Evolutionary conservation across 1,140 invertebrate species (phyloP), one percentile per base, ranked within the genome.

Genomic region (Hylaeus volcanicus): DNA sequence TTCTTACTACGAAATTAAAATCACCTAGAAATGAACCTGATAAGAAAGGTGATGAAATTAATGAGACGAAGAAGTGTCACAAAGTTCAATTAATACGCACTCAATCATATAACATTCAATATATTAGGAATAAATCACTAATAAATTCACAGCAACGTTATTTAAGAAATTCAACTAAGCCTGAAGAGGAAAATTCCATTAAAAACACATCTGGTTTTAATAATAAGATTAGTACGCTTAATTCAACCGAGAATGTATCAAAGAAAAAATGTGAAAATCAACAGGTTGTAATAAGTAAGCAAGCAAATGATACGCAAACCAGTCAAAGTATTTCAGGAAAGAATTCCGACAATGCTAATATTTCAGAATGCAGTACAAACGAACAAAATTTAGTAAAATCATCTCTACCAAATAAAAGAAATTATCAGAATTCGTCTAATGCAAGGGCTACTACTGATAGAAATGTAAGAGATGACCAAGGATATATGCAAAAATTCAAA

Each of bases 201-300:
- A 39, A 75, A 26, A 37, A 37, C 61, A 45, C 64, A 53, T 51
- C 64, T 61, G 55, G 55, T 12, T 69, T 60, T 39, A 75, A 80
- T 45, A 66, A 43, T 39, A 69, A 43, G 12, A 55, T 45, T 53
- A 71, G 45, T 12, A 8, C 14, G 14, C 8, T 48, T 45, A 53
- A 37, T 45, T 43, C 79, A 45, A 37, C 9, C 4, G 79, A 66
- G 1, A 75, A 53, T 2, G n/a, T 15, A 55, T 60, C 53, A 48
- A 75, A 43, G 11, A 75, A 75, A n/a, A 80, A 63, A 60, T 80
- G 8, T 12, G 79, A 80, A 65, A 73, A n/a, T 56, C 77, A 79
- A 48, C 68, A 70, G n/a, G 5, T 51, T 6, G 39, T 37, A 60
- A 55, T n/a, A 45, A 79, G 12, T 74, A 79, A 79, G 11, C 60